Evolutionary conservation across 2,888 invertebrate species (phyloP), one percentile per base, ranked within the genome.

Genomic region (Glyphotaelius pellucidus): DNA sequence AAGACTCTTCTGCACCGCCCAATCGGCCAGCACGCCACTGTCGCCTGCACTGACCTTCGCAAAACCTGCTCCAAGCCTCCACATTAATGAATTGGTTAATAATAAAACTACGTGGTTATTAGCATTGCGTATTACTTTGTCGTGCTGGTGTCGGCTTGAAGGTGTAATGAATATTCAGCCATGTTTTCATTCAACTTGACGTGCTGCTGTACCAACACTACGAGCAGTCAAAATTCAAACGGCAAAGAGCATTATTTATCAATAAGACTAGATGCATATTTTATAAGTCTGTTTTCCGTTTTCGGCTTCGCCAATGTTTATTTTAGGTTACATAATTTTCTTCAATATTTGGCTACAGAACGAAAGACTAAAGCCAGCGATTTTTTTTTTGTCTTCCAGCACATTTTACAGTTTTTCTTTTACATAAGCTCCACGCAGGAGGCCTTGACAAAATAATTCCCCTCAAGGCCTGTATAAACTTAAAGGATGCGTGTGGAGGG

Each of bases 61-160:
- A 0, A 88, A 88, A 88, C 88, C 67, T 88, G 88, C 88, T 88
- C 11, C 31, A 19, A 67, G 35, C 25, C 88, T 52, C 67, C 31
- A 88, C 30, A 52, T 67, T 88, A 67, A 67, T 88, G 88, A 88
- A 88, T 88, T 52, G 52, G 88, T 88, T 88, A 52, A 88, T 88
- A 52, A 88, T 88, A 88, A 88, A 88, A 88, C 88, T 88, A 67
- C 35, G 30, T 88, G 88, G 30, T 88, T 88, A 88, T 67, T 30
- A 67, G 67, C 52, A 88, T 88, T 88, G 88, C 88, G 31, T 31
- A 88, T 31, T 52, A 88, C 67, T 88, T 88, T 88, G 88, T 88
- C 88, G n/a, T 35, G 38, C 38, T 85, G 14, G n/a, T 35, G 38
- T n/a, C 42, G 14, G 42, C 14, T 25, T 85, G n/a, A 85, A 85